Percentiles rank a stretch among this genome's conserved stretches.
Conservation (phyloP, 2,888 invertebrate genomes). For the Apotomis betuletana region DNA sequence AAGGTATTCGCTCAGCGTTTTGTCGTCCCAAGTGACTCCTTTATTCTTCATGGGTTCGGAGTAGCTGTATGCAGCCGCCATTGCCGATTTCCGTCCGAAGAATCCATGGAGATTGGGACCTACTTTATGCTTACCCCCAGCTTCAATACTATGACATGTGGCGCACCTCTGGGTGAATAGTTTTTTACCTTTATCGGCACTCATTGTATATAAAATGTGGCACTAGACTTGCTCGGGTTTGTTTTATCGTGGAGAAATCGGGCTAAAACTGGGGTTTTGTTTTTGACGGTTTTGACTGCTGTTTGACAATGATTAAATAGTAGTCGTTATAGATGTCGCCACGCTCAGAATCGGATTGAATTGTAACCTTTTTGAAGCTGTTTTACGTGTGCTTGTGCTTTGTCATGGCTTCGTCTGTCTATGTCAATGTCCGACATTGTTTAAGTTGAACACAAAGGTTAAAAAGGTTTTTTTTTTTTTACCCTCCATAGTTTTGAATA, state of each 20-base stretch:
- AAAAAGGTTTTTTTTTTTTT: too few relatives aligned
- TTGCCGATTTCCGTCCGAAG: neutral
- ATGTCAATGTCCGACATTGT: too few relatives aligned
- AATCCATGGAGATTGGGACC: constrained; percentile 13
- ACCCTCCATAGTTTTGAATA: too few relatives aligned
- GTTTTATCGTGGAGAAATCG: neutral
- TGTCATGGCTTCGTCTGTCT: too few relatives aligned
- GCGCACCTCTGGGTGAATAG: constrained; percentile 10
- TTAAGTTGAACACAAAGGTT: too few relatives aligned
- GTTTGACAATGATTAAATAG: neutral
- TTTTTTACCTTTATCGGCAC: constrained; percentile 11
- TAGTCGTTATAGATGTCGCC: too few relatives aligned
- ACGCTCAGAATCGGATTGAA: too few relatives aligned
- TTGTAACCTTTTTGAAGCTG: too few relatives aligned
- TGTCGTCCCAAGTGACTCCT: constrained; percentile 7
- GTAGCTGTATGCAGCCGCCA: constrained; percentile 1
- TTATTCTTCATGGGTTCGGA: constrained; percentile 20
- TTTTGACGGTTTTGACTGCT: constrained; percentile 19
- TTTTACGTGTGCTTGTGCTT: too few relatives aligned
- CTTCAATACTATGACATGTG: neutral
- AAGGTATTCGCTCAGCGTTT: constrained; percentile 3
- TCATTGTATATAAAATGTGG: constrained; percentile 1
- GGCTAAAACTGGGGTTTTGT: neutral
- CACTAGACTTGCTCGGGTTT: neutral
- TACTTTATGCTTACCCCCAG: constrained; percentile 9